These are phyloP conservation scores for Lasioglossum albipes DNA, from an alignment of 1,140 invertebrate species.

Conservation along the genomic window DNA sequence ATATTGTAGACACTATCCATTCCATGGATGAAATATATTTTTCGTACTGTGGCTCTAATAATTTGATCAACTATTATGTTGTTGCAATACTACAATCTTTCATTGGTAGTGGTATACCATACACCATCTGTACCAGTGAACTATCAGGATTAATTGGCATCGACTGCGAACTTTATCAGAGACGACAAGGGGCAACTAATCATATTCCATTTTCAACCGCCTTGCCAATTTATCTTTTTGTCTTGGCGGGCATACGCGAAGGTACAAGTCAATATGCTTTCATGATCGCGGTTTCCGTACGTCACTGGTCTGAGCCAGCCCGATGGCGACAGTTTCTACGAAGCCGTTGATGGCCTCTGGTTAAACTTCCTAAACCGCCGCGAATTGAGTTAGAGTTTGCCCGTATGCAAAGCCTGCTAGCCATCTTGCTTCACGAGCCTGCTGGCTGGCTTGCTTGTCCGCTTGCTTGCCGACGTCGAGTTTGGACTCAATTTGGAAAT, in stretches of 20 bases:
- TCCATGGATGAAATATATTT: no score
- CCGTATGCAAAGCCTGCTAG: conserved; percentile 53
- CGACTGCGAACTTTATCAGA: not conserved
- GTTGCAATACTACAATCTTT: no score
- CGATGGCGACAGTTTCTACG: conserved; percentile 53
- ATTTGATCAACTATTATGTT: no score
- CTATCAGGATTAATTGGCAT: not conserved
- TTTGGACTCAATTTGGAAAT: conserved; percentile 65
- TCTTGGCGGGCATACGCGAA: not conserved
- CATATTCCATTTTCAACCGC: not conserved
- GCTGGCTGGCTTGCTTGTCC: conserved; percentile 48
- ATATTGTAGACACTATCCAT: no score
- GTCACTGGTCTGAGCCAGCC: conserved; percentile 28
- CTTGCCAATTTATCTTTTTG: not conserved
- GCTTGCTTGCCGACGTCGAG: conserved; percentile 53
- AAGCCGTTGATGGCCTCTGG: conserved; percentile 66
- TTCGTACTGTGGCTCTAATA: no score
- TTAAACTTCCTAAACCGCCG: conserved; percentile 64
- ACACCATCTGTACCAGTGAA: no score
- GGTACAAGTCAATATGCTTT: conserved; percentile 13
- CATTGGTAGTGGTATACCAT: no score
- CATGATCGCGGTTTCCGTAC: conserved; percentile 23
- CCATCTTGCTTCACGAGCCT: conserved; percentile 47
- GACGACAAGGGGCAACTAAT: not conserved
- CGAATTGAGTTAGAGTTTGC: conserved; percentile 64